These are phyloP conservation scores for Porites lutea DNA, from an alignment of 64 coral and sea anemone genomes.

Conservation along the genomic window DNA sequence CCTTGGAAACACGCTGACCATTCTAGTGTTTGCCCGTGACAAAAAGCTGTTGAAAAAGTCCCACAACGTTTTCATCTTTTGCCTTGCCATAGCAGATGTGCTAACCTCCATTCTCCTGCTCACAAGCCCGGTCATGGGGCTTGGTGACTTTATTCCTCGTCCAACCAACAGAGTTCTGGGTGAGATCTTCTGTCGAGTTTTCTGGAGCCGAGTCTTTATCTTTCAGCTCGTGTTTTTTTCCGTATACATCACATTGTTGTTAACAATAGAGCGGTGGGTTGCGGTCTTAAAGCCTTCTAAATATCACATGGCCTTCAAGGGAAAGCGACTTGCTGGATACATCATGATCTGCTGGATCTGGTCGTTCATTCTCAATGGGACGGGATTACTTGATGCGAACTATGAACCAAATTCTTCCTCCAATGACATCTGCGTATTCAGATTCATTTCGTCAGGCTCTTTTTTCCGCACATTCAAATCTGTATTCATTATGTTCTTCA, in stretches of 20 bases:
- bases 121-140: background rate
- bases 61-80: background rate
- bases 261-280: conserved; percentile 5
- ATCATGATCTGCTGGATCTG: background rate
- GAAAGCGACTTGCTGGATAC: background rate
- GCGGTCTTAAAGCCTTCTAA: background rate
- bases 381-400: background rate
- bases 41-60: conserved; percentile 7
- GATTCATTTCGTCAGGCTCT: background rate
- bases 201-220: conserved; percentile 3
- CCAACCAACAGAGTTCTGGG: background rate
- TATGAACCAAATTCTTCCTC: background rate
- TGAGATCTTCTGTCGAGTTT: conserved; percentile 6
- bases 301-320: background rate
- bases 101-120: background rate
- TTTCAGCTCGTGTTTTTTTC: conserved; percentile 20
- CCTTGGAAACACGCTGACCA: background rate
- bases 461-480: background rate
- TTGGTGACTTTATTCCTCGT: conserved; percentile 1
- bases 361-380: background rate
- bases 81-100: background rate
- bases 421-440: background rate
- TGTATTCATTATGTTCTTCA: background rate
- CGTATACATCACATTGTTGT: background rate
- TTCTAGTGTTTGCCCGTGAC: background rate